These are phyloP conservation scores for Plumapathes pennacea DNA, from an alignment of 92 coral and sea anemone species.

Conservation along the genomic window DNA sequence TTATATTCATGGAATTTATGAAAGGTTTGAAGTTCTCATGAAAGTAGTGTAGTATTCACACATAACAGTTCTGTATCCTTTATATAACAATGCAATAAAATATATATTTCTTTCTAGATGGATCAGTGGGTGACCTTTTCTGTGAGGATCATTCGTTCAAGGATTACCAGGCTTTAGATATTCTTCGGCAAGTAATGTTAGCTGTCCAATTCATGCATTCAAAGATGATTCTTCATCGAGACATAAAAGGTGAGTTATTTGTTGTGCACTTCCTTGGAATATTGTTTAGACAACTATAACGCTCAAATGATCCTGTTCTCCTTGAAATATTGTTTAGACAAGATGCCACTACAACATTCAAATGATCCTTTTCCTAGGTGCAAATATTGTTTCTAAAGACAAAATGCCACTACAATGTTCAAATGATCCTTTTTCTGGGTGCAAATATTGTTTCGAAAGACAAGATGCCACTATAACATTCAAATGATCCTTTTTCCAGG, in stretches of 20 bases:
- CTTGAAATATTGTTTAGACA: too few species aligned
- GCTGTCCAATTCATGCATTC: conserved; percentile 62
- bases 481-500: too few species aligned
- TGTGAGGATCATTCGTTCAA: conserved; percentile 21
- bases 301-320: too few species aligned
- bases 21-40: conserved; percentile 34
- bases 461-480: too few species aligned
- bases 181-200: conserved; percentile 48
- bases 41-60: not conserved
- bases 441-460: too few species aligned
- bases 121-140: conserved; percentile 61
- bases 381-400: too few species aligned
- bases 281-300: too few species aligned
- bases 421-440: too few species aligned
- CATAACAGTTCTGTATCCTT: not conserved
- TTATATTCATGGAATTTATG: conserved; percentile 90
- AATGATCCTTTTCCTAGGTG: too few species aligned
- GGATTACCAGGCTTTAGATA: conserved; percentile 29
- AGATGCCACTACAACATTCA: too few species aligned
- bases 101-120: conserved; percentile 38
- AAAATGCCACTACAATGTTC: too few species aligned
- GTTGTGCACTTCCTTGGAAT: too few species aligned
- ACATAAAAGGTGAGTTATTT: conserved; percentile 66
- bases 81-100: not conserved
- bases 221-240: conserved; percentile 56